phyloP scores from a whole-genome alignment of 2,888 invertebrate genomes.

The Galerucella calmariensis region DNA sequence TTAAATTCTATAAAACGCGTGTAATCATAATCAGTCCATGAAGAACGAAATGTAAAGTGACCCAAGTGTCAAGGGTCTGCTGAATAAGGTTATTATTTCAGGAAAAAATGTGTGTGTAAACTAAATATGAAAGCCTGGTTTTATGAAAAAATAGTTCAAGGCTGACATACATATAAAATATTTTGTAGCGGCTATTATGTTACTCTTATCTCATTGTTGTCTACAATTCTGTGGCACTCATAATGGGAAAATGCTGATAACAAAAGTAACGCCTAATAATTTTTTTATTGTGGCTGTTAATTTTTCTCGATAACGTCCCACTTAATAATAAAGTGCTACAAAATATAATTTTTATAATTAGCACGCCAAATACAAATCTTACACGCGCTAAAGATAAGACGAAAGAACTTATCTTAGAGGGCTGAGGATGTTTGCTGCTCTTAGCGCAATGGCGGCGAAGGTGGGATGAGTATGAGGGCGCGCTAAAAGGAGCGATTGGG shows the following conservation, averaged over 20 bases:
- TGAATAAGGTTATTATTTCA: constrained; percentile 34
- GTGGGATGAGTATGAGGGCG: no score
- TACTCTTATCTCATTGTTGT: neutral
- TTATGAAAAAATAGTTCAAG: constrained; percentile 11
- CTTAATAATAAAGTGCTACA: no score
- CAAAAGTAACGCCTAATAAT: neutral
- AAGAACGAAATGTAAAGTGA: constrained; percentile 37
- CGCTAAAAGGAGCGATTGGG: no score
- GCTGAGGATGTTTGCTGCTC: no score
- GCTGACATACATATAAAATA: neutral
- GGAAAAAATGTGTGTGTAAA: constrained; percentile 11
- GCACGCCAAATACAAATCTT: no score
- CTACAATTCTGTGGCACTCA: neutral
- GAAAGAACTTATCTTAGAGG: no score
- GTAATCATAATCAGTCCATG: constrained; percentile 18
- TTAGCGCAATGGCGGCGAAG: no score
- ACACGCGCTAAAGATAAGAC: no score
- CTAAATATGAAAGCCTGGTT: neutral
- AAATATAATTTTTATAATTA: no score
- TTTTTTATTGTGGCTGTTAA: no score
- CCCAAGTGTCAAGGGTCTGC: constrained; percentile 42
- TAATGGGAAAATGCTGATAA: neutral
- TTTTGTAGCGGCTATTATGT: neutral
- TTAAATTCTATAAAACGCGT: constrained; percentile 24
- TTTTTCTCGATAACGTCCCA: no score